These are phyloP conservation scores for Phaethon lepturus DNA, from an alignment of 2,113 vertebrate genomes.

Conservation along the genomic window DNA sequence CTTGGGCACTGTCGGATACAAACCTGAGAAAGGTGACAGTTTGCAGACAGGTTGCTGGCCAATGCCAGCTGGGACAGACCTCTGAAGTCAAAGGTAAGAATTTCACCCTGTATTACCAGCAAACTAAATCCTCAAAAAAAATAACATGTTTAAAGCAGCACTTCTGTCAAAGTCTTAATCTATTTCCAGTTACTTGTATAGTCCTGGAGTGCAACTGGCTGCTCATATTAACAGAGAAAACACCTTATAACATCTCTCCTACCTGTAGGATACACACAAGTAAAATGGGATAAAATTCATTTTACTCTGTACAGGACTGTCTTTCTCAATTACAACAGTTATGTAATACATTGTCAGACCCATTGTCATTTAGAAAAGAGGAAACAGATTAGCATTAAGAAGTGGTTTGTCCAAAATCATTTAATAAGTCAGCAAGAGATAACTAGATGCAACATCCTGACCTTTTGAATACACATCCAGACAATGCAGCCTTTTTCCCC, in stretches of 20 bases:
- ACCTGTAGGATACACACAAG: neutral
- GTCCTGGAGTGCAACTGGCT: neutral
- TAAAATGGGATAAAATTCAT: neutral
- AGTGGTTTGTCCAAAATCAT: constrained; percentile 8
- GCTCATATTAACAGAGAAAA: neutral
- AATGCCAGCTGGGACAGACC: neutral
- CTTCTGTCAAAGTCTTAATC: neutral
- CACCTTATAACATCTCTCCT: neutral
- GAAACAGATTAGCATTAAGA: neutral
- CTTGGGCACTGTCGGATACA: neutral
- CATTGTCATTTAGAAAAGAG: neutral
- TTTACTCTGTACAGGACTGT: neutral
- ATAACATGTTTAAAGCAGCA: neutral
- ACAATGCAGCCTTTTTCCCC: neutral
- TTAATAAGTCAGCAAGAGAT: neutral
- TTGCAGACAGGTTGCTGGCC: neutral
- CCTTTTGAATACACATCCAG: neutral
- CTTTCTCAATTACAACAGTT: neutral
- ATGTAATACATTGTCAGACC: neutral
- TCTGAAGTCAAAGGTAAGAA: neutral
- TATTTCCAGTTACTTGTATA: neutral
- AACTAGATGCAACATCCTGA: constrained; percentile 22
- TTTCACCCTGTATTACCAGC: neutral
- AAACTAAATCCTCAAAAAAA: neutral
- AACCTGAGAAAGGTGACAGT: neutral